Evolutionary conservation across 2,113 vertebrate species (phyloP), one percentile per base, ranked within the genome.

Genomic region (Halichoeres trimaculatus): DNA sequence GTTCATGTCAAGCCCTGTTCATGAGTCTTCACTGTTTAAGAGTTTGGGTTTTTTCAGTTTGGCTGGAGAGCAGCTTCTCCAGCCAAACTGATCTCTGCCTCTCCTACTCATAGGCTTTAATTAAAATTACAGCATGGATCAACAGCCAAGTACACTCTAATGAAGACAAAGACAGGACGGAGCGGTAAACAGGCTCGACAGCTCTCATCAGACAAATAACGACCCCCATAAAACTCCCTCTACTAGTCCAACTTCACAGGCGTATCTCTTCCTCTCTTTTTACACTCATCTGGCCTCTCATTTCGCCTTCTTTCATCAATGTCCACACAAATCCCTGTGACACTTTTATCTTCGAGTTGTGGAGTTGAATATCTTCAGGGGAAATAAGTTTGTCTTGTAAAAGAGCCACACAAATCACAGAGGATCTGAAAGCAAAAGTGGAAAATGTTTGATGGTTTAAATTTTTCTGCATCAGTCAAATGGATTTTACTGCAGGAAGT

Each of bases 71-170:
- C 17, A 59, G 34, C 65, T 65, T 78, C 48, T 74, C 66, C 57
- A 74, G 36, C 51, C 22, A 6, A 50, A n/a, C 54, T 40, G 57
- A 47, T 84, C 76, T 75, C n/a, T 61, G 68, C 54, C 22, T 73
- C 70, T 48, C 73, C 80, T 76, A 54, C 81, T 88, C 78, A 75
- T 72, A 50, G 50, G 60, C 89, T 92, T 92, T 92, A 93, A 93
- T 93, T 92, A 90, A 91, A 91, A 87, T 89, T 82, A 80, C 41
- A 74, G 52, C 82, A 78, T 60, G 80, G 88, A 89, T 92, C 88
- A 92, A 85, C 81, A 79, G 70, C 77, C 62, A 48, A 84, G 81
- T 75, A 61, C 77, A 67, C n/a, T 63, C 55, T 89, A 87, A 90
- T 91, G 80, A 88, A 90, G 85, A 83, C 23, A 61, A 79, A 77